Evolutionary conservation across 2,113 vertebrate species (phyloP), one percentile per base, ranked within the genome.

Genomic region (Picathartes gymnocephalus): DNA sequence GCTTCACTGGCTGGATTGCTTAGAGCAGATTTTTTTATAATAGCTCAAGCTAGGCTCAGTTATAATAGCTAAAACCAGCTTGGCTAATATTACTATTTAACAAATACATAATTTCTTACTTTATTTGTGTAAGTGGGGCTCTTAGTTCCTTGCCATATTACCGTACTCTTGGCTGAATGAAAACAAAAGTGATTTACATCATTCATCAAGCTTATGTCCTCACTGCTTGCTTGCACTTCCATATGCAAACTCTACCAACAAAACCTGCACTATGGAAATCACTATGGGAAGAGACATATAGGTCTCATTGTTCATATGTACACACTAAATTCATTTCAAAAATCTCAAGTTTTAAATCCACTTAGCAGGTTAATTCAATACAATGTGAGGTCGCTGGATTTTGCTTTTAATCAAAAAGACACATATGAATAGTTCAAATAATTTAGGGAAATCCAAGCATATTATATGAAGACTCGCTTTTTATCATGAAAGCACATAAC

Each of bases 351-450:
- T 82, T 88, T 51, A 83, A 88, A 81, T 50, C 42, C 58, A 82
- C 28, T 79, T 39, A 31, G 16, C 13, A 85, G 23, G 68, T 77
- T 93, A 61, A 86, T 66, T 86, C 53, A 58, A 30, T 39, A 69
- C 3, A 33, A 61, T 6, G 6, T 1, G 8, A 83, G 30, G 35
- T 88, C 62, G 66, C 39, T 35, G 45, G 79, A 42, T 90, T 93
- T 90, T 70, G 45, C 9, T 93, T 83, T 92, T 93, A 93, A 93
- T 73, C 42, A 90, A 50, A 79, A 72, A 71, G 23, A 69, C 14
- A 84, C 13, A 21, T 10, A 85, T 44, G 24, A 88, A 53, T 57
- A 65, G 50, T 44, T 76, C 40, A 64, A 90, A 65, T 0, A 1
- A 69, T 64, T 90, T 33, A 24, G 57, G 79, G 45, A 82, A 90